Percentiles rank a stretch among this genome's conserved stretches.
Evolutionary conservation across 2,888 invertebrate species (phyloP).

Genomic region (Trissolcus japonicus): DNA sequence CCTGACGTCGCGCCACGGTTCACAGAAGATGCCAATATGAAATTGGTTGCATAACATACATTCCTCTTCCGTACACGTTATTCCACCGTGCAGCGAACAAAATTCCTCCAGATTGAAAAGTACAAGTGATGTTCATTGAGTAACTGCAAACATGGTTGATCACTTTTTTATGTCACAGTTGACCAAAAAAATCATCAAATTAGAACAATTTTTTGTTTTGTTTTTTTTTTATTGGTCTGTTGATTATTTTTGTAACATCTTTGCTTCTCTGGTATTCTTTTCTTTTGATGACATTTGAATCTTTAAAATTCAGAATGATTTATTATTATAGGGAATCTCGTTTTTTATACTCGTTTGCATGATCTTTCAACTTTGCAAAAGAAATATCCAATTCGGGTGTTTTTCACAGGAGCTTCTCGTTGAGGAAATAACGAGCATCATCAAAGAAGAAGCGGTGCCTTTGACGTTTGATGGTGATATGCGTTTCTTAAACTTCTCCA

Average conservation of each 20-base stretch:
- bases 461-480: conserved; percentile 80
- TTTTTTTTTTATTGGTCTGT: no score
- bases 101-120: conserved; percentile 33
- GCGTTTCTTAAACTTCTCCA: conserved; percentile 80
- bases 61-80: conserved; percentile 43
- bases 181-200: no score
- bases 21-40: conserved; percentile 41
- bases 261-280: no score
- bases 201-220: no score
- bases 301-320: not conserved
- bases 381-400: not conserved
- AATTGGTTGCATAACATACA: conserved; percentile 46
- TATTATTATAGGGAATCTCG: not conserved
- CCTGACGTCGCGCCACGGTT: conserved; percentile 24
- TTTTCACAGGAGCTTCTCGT: conserved; percentile 77
- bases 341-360: no score
- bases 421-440: conserved; percentile 77
- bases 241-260: no score
- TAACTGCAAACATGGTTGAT: no score
- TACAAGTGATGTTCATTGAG: not conserved
- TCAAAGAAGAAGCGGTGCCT: conserved; percentile 79
- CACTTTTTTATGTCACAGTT: no score
- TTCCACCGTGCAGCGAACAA: conserved; percentile 29
- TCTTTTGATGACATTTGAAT: not conserved
- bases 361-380: no score